These are phyloP conservation scores for Siniperca scherzeri DNA, from an alignment of 2,797 vertebrate species.

Conservation along the genomic window DNA sequence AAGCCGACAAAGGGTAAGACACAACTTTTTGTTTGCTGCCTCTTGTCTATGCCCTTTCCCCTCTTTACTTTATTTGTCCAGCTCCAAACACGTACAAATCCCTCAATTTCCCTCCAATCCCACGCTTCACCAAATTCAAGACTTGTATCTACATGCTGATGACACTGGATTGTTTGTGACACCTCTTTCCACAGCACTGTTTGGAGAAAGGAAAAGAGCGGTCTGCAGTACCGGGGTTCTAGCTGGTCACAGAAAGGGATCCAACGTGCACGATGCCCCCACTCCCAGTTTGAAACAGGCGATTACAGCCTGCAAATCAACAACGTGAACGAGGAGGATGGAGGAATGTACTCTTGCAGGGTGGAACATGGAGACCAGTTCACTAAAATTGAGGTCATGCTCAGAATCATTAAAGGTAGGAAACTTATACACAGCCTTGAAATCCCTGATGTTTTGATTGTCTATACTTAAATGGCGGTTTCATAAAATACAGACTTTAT, in stretches of 20 bases:
- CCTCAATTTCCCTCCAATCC: background rate
- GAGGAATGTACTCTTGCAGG: constrained; percentile 77
- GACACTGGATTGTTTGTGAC: constrained; percentile 34
- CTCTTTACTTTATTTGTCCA: background rate
- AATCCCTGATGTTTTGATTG: background rate
- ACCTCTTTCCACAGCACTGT: constrained; percentile 69
- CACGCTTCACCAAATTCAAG: background rate
- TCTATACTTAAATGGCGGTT: background rate
- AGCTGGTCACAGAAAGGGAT: constrained; percentile 21
- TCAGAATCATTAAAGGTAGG: constrained; percentile 82
- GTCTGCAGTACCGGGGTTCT: constrained; percentile 75
- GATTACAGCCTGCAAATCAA: constrained; percentile 80
- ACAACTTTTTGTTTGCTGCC: background rate
- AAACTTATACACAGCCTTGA: background rate
- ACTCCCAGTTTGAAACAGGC: constrained; percentile 52
- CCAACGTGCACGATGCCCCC: constrained; percentile 55
- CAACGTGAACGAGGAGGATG: constrained; percentile 68
- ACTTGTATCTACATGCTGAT: background rate
- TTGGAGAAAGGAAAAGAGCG: constrained; percentile 80
- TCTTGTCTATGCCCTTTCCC: background rate
- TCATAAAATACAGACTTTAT: background rate
- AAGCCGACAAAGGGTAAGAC: constrained; percentile 61
- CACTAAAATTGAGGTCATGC: constrained; percentile 38
- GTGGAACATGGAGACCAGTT: background rate
- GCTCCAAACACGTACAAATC: background rate